Conservation (phyloP, 2,113 vertebrate species). For the Salvelinus namaycush region DNA sequence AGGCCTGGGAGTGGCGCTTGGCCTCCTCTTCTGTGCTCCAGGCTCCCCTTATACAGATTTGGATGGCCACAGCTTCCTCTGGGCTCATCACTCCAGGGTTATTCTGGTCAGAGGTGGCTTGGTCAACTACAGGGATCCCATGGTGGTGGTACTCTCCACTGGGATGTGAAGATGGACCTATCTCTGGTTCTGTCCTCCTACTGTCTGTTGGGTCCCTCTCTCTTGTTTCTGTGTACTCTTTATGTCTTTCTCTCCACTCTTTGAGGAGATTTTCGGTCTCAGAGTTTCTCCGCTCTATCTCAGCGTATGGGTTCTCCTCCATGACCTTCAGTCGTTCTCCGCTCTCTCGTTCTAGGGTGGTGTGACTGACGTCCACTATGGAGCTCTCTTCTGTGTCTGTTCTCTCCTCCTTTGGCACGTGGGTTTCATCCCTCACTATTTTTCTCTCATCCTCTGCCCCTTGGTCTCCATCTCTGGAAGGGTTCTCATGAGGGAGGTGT, state of each 20-base stretch:
- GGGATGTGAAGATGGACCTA: conserved; percentile 18
- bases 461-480: not conserved
- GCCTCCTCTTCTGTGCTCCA: conserved; percentile 54
- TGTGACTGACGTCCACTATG: not conserved
- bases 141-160: conserved; percentile 10
- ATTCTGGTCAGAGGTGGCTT: conserved; percentile 36
- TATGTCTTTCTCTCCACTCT: conserved; percentile 58
- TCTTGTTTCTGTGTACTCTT: not conserved
- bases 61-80: conserved; percentile 61
- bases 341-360: conserved; percentile 3
- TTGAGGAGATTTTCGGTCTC: conserved; percentile 62
- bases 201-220: not conserved
- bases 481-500: not conserved
- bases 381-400: not conserved
- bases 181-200: not conserved
- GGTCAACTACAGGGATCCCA: conserved; percentile 3
- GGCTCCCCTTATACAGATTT: conserved; percentile 43
- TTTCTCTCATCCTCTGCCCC: not conserved
- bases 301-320: conserved; percentile 15
- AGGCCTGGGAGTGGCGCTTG: conserved; percentile 68
- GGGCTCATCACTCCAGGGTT: conserved; percentile 42
- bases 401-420: not conserved
- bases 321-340: conserved; percentile 9
- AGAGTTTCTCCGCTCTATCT: conserved; percentile 48
- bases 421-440: conserved; percentile 6